A percentile compares a stretch with the other conserved stretches of the same genome.
Evolutionary conservation across 2,113 vertebrate genomes (phyloP).

Genomic region (Xenus cinereus): DNA sequence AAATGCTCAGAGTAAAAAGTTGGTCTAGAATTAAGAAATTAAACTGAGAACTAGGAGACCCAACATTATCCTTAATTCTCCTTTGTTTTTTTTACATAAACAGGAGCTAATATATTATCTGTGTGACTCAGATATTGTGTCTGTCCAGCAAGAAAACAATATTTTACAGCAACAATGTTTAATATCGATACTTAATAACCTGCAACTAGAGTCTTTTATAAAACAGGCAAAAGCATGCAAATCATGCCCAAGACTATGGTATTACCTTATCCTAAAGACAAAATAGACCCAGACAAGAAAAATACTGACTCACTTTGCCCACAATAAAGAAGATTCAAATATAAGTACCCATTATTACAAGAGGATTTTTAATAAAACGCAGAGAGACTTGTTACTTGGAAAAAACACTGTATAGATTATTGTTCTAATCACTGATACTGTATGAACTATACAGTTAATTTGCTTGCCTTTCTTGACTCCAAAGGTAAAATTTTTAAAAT

Average conservation of each 20-base stretch:
- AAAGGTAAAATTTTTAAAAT: conserved; percentile 30
- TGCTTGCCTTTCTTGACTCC: neutral
- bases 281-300: neutral
- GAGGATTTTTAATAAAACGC: neutral
- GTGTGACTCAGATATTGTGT: neutral
- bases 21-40: neutral
- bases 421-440: conserved; percentile 41
- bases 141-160: neutral
- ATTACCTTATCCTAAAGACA: neutral
- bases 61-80: neutral
- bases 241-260: neutral
- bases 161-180: neutral
- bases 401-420: conserved; percentile 6
- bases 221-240: neutral
- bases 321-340: neutral
- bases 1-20: neutral
- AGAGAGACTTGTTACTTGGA: conserved; percentile 14
- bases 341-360: neutral
- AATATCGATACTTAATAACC: neutral
- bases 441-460: conserved; percentile 28
- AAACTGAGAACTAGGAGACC: neutral
- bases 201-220: neutral
- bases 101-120: neutral
- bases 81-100: neutral
- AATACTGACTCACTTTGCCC: neutral